Evolutionary conservation across 2,888 invertebrate genomes (phyloP), one percentile per base, ranked within the genome.

Genomic region (Aphrophora alni): DNA sequence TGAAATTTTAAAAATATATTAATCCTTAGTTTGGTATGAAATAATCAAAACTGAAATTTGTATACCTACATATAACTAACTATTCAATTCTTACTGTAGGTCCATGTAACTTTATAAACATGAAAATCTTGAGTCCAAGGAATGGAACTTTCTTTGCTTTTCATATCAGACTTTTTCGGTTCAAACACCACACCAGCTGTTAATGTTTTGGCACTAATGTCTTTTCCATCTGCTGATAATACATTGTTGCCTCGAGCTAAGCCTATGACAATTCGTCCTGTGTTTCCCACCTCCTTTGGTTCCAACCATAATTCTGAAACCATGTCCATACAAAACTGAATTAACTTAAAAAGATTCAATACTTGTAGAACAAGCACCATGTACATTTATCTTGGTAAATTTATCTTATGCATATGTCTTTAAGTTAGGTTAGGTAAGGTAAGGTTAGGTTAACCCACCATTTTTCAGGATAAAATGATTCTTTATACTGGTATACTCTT

Each of bases 111-210:
- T 59, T 78, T 78, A 33, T 27, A 78, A 51, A 28, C 73, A 71
- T 78, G 78, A n/a, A 59, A 78, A 28, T 72, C 14, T 27, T 78
- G 27, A 10, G 24, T 72, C 78, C 78, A 78, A 17, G 73, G 78
- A 12, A 17, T 26, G 17, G 25, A 26, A 2, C 59, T 33, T 68
- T 25, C 28, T 10, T 75, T 51, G 17, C 21, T 75, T 12, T 59
- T 21, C 27, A 28, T 75, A 0, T 27, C 12, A 0, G 21, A 0
- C 0, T 59, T 10, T 8, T 75, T 27, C 2, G 17, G 1, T 8
- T 51, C 27, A 8, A 26, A n/a, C 5, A 75, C 24, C 8, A 59
- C 73, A 0, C 78, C 78, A 21, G 78, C 78, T 12, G 51, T 24
- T 25, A 78, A 12, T 24, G 59, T 26, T 27, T 59, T 73, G n/a